phyloP scores from a whole-genome alignment of 2,888 invertebrate species.

The Campoplex nolae region DNA sequence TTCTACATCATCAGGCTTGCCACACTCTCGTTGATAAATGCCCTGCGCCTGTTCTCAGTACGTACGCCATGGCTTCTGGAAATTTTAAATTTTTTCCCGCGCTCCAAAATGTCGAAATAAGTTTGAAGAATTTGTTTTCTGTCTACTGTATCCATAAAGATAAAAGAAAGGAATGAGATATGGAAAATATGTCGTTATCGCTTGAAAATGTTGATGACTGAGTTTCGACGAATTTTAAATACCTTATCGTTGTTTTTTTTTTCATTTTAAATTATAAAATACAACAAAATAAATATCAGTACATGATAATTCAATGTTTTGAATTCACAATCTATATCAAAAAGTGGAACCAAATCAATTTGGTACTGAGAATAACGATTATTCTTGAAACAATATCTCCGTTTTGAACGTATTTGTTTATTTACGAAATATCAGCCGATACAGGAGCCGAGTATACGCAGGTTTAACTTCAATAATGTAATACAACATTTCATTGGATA shows the following conservation, averaged over 20 bases:
- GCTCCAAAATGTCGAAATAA: not conserved
- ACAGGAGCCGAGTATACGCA: not conserved
- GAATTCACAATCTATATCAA: not conserved
- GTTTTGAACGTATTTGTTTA: not conserved
- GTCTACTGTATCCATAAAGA: not conserved
- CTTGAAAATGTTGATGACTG: not conserved
- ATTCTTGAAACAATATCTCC: not conserved
- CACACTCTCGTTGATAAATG: conserved; percentile 39
- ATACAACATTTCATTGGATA: not conserved
- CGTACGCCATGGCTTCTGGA: conserved; percentile 24
- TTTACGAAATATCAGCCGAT: not conserved
- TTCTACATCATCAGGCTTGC: conserved; percentile 46
- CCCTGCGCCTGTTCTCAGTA: not conserved
- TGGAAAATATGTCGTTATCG: not conserved
- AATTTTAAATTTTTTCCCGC: conserved; percentile 39
- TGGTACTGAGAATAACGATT: not conserved
- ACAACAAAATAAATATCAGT: too few species aligned
- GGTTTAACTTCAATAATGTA: not conserved
- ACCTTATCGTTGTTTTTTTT: too few species aligned
- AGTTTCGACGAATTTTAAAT: too few species aligned
- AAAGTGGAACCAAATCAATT: not conserved
- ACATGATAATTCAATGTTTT: too few species aligned
- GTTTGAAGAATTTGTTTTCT: not conserved
- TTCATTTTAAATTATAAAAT: too few species aligned
- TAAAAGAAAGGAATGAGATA: not conserved